These are phyloP conservation scores for Apis florea DNA, from an alignment of 1,140 invertebrate genomes.

Conservation along the genomic window DNA sequence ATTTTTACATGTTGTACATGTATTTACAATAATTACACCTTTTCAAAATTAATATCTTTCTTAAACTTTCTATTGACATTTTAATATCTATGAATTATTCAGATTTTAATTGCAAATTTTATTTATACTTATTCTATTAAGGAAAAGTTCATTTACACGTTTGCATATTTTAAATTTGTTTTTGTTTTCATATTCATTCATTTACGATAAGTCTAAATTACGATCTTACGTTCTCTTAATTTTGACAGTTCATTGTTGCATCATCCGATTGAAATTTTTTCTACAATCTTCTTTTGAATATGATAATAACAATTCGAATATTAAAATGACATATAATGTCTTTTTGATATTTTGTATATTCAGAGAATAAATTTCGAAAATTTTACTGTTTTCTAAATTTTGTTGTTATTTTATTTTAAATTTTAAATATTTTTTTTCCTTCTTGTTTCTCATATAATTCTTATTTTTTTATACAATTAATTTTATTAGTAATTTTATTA, in stretches of 20 bases:
- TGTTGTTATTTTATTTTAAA: not conserved
- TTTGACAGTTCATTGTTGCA: constrained; percentile 60
- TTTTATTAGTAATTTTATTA: no score
- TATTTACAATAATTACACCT: not conserved
- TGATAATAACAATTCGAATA: not conserved
- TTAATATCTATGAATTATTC: not conserved
- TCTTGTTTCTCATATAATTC: no score
- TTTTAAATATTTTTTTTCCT: no score
- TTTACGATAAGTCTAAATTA: not conserved
- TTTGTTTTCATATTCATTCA: not conserved
- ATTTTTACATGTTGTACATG: not conserved
- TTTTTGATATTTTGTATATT: not conserved
- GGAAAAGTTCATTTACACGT: not conserved
- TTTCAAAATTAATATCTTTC: not conserved
- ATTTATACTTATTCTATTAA: not conserved
- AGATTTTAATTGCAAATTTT: not conserved
- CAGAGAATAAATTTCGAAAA: not conserved
- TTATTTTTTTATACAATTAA: not conserved
- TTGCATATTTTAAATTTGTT: not conserved
- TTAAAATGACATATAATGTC: not conserved
- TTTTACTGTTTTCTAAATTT: not conserved
- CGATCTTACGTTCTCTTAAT: not conserved
- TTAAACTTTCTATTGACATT: not conserved
- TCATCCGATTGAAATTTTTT: constrained; percentile 31
- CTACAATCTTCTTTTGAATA: not conserved